Evolutionary conservation across 37 sponge, comb jelly and placozoan genomes (phyloP).

Genomic region (Oopsacas minuta): DNA sequence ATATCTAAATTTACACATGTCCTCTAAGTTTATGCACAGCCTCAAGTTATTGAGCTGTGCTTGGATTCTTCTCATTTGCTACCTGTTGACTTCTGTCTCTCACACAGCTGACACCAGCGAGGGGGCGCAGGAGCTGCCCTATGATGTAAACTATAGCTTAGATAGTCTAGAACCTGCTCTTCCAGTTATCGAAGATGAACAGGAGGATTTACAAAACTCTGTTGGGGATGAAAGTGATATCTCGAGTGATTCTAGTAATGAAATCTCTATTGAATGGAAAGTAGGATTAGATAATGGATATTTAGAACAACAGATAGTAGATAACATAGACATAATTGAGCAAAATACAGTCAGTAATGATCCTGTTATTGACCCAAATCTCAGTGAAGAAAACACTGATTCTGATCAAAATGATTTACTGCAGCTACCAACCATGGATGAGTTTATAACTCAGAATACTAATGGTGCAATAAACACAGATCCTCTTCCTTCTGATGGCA

Average conservation of each 20-base stretch:
- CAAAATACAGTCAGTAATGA: neutral
- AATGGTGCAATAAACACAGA: neutral
- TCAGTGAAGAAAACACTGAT: neutral
- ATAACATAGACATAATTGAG: neutral
- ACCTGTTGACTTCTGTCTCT: neutral
- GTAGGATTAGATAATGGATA: neutral
- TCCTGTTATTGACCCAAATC: neutral
- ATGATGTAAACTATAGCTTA: neutral
- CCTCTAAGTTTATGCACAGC: neutral
- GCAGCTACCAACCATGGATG: slow-evolving; percentile 18
- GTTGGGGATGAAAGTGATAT: neutral
- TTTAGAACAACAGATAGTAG: neutral
- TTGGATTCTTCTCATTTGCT: neutral
- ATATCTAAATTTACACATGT: neutral
- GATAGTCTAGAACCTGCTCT: neutral
- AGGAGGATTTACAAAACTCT: neutral
- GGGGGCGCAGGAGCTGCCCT: neutral
- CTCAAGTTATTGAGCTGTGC: neutral
- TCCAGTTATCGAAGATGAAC: neutral
- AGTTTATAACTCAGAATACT: slow-evolving; percentile 9
- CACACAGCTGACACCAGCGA: neutral
- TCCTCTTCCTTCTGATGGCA: neutral
- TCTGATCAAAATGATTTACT: neutral
- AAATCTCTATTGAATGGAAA: neutral
- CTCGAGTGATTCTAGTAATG: neutral